Evolutionary conservation across 1,140 invertebrate genomes (phyloP).

Genomic region (Cephus cinctus): DNA sequence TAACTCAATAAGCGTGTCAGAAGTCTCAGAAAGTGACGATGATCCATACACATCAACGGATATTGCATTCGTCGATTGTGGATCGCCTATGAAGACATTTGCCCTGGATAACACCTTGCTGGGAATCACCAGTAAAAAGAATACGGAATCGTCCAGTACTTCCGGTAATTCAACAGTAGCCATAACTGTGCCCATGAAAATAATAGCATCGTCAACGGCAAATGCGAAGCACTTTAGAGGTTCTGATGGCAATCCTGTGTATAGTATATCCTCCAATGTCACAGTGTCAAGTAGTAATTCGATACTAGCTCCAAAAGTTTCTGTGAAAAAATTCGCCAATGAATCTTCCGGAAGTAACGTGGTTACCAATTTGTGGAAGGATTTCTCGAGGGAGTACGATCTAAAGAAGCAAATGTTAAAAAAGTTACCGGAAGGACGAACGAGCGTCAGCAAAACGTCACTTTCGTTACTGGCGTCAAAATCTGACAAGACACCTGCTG

Average conservation of each 20-base stretch:
- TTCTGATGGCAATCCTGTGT: neutral
- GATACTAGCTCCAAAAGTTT: constrained; percentile 23
- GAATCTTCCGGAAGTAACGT: constrained; percentile 16
- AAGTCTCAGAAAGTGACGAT: constrained; percentile 16
- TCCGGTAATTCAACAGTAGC: neutral
- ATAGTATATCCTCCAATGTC: neutral
- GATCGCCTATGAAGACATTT: constrained; percentile 13
- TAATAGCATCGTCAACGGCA: neutral
- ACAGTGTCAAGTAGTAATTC: neutral
- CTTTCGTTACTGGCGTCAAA: neutral
- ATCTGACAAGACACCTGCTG: neutral
- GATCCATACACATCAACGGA: constrained; percentile 30
- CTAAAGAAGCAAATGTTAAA: neutral
- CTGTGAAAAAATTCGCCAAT: constrained; percentile 32
- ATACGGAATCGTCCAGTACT: neutral
- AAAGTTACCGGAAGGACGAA: neutral
- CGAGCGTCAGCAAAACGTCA: neutral
- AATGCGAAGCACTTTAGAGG: neutral
- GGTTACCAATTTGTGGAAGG: neutral
- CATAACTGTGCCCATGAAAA: neutral
- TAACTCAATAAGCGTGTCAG: constrained; percentile 9
- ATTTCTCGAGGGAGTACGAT: neutral
- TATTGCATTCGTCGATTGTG: constrained; percentile 46
- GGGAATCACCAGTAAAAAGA: neutral
- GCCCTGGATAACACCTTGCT: neutral